Base-by-base conservation (phyloP, 1,140 invertebrate species). In the Scaptomyza hsui region DNA sequence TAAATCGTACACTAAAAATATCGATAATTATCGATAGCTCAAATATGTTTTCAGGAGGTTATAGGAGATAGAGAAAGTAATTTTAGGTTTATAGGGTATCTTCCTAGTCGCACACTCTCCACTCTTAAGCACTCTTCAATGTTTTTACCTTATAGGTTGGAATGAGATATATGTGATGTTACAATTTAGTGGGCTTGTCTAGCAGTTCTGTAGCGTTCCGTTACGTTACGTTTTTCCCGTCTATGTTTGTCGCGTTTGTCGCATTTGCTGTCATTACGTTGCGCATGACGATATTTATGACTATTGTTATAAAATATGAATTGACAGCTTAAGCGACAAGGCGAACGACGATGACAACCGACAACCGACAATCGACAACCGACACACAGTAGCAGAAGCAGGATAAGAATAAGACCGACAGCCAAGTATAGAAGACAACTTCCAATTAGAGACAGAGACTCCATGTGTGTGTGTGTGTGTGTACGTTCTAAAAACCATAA, bases 221-320 rank as follows among this genome's bases (percentile, higher is more conserved):
- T 51, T 29, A 13, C 24, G 24, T 29, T 29, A 29, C 26, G 37
- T 63, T 24, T 63, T 21, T 49, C 19, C 24, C 9, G 32, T 48
- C 15, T 47, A 21, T 15, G 15, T 49, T 24, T 55, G 55, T 65
- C 55, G 39, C 32, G 21, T 44, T 47, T 45, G 55, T 78, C 81
- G 82, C 78, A 81, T 78, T 64, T 68, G 77, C 78, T 88, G 82
- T 88, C 82, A 88, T 88, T 88, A 78, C 81, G 77, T 69, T 76
- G 81, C 77, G 73, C 85, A 88, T 75, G 82, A 75, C 78, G 78
- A 89, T 88, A 88, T 88, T 88, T 88, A 88, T 88, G 82, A 88
- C 82, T 82, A 88, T 88, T 88, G 82, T 88, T 88, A 80, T 77
- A 88, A 88, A 88, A 88, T 88, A 88, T 88, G 82, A 88, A 88